Evolutionary conservation across 2,797 vertebrate genomes (phyloP), one percentile per base, ranked within the genome.

Genomic region (Sardinella longiceps): DNA sequence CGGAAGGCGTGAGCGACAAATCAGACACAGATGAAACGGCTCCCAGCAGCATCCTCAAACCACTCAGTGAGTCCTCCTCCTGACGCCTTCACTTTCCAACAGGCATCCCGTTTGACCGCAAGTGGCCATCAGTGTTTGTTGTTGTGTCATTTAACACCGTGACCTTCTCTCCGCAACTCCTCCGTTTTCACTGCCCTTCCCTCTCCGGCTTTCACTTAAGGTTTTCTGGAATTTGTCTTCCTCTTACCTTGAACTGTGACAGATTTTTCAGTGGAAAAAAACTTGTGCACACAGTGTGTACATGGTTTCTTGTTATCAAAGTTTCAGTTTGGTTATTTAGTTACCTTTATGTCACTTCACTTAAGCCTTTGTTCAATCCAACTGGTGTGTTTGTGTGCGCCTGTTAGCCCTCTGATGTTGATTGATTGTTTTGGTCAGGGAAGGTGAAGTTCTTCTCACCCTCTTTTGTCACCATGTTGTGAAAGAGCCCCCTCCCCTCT

Each of bases 1-100:
- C 96, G 0, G 97, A 96, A 83, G 94, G 94, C 50, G 92, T 94
- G 20, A 92, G 90, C 0, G 96, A 97, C 92, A 98, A 97, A 91
- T 98, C 97, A 0, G 98, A 99, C 0, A 89, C 91, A 0, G 98
- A 99, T 0, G 98, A 99, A 12, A 91, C 94, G 0, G 80, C 93
- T 63, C 90, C 95, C 81, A 96, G 93, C 81, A 96, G 93, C 93
- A 91, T 98, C 92, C 96, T 99, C 51, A 99, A 97, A 84, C 98
- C 98, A 0, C 97, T 98, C 91, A 97, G 98, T 99, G 93, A 99
- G 98, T 97, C 3, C 37, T 77, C 3, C 37, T 77, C 33, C 20
- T 20, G 1, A 77, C 20, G 43, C 20, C 43, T 15, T 0, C 15
- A 77, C 70, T 43, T 20, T 53, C 18, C 51, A 53, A 9, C 51